These are phyloP conservation scores for Caenorhabditis sp. DNA, from an alignment of 2,888 invertebrate genomes.

Conservation along the genomic window DNA sequence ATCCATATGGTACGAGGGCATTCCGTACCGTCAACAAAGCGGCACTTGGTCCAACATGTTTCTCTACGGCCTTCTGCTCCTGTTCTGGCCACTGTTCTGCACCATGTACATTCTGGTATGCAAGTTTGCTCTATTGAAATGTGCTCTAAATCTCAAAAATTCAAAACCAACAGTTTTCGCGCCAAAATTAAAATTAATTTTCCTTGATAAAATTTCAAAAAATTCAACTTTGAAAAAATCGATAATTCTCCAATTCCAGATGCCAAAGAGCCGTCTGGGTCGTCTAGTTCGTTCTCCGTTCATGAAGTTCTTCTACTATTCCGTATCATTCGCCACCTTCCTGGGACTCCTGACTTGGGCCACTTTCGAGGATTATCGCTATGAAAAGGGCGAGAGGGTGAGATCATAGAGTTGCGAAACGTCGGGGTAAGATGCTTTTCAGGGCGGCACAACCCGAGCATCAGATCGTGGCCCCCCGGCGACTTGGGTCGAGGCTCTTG, in stretches of 20 bases:
- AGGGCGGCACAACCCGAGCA: conserved; percentile 77
- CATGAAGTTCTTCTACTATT: conserved; percentile 86
- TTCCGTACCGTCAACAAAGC: conserved; percentile 84
- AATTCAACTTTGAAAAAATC: too few species aligned
- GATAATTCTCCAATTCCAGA: conserved; percentile 57
- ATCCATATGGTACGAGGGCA: conserved; percentile 86
- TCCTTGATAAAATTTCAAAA: too few species aligned
- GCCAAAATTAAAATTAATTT: too few species aligned
- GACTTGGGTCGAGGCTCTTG: conserved; percentile 85
- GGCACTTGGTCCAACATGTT: conserved; percentile 83
- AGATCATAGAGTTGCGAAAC: too few species aligned
- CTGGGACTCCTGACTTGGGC: conserved; percentile 85
- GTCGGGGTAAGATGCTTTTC: too few species aligned
- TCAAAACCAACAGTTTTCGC: too few species aligned
- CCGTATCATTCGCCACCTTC: conserved; percentile 86
- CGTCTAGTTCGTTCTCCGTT: conserved; percentile 85
- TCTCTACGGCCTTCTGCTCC: conserved; percentile 85
- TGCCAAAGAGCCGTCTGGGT: conserved; percentile 85
- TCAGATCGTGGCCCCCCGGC: conserved; percentile 85
- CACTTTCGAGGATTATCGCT: conserved; percentile 81
- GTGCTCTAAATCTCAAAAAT: too few species aligned
- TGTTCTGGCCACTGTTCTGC: conserved; percentile 85
- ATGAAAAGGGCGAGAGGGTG: conserved; percentile 75
- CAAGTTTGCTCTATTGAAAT: too few species aligned
- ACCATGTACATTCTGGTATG: conserved; percentile 78